Conservation (phyloP, 1,140 invertebrate species). For the Apis cerana region DNA sequence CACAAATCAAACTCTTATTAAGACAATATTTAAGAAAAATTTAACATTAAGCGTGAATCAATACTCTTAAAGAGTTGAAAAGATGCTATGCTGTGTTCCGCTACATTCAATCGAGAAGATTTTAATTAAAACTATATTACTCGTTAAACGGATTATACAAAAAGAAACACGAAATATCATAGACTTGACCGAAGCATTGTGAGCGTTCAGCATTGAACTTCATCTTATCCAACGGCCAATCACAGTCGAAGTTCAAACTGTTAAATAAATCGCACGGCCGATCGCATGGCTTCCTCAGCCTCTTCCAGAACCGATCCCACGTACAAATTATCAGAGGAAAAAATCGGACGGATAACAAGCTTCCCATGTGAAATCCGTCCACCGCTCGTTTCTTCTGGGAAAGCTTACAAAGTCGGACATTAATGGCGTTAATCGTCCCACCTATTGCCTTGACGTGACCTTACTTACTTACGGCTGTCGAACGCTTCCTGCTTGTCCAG, state of each 20-base stretch:
- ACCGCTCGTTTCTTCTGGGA: not conserved
- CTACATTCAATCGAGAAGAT: too few species aligned
- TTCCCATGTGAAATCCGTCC: not conserved
- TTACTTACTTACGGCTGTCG: not conserved
- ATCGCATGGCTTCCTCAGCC: not conserved
- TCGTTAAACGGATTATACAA: too few species aligned
- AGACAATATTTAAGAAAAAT: too few species aligned
- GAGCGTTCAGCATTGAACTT: too few species aligned
- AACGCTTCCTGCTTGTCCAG: constrained; percentile 3
- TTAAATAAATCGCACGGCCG: constrained; percentile 5
- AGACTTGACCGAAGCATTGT: too few species aligned
- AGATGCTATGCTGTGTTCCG: too few species aligned
- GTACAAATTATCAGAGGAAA: not conserved
- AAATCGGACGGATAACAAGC: constrained; percentile 15
- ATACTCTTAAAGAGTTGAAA: too few species aligned
- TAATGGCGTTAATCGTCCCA: constrained; percentile 31
- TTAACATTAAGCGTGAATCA: too few species aligned
- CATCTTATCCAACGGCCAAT: too few species aligned
- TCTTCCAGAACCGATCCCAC: not conserved
- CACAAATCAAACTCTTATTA: too few species aligned
- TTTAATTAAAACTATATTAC: too few species aligned
- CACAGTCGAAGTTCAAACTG: not conserved
- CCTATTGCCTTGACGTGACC: constrained; percentile 24
- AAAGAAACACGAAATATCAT: too few species aligned
- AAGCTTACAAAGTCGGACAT: constrained; percentile 12